Evolutionary conservation across 2,113 vertebrate species (phyloP).

Genomic region (Phrynosoma platyrhinos): DNA sequence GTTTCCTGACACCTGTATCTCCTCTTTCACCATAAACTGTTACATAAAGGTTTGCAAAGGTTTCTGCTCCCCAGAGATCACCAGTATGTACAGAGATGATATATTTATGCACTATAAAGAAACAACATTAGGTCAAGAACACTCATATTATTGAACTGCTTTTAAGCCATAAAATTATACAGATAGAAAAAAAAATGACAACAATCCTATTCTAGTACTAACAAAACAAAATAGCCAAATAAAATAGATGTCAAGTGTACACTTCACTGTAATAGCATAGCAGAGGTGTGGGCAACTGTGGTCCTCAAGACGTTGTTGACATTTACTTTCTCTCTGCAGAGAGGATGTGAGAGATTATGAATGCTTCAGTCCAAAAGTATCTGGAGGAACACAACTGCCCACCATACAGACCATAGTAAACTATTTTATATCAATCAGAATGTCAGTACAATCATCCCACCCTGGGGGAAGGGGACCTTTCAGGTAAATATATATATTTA

Average conservation of each 20-base stretch:
- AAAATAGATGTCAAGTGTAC: not conserved
- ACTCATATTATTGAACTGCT: not conserved
- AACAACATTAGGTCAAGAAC: constrained; percentile 6
- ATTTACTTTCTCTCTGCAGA: no score
- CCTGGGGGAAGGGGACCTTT: not conserved
- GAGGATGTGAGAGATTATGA: not conserved
- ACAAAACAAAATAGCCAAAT: not conserved
- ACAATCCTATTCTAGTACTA: not conserved
- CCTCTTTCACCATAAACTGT: constrained; percentile 70
- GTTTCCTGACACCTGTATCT: constrained; percentile 69
- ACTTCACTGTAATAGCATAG: no score
- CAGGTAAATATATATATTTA: not conserved
- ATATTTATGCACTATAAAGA: constrained; percentile 64
- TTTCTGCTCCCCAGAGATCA: constrained; percentile 69
- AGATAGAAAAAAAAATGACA: not conserved
- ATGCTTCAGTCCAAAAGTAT: not conserved
- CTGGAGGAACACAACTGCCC: no score
- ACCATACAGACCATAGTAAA: not conserved
- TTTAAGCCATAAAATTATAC: not conserved
- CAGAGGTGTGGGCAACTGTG: no score
- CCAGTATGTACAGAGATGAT: constrained; percentile 69
- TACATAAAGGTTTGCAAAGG: constrained; percentile 71
- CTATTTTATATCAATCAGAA: not conserved
- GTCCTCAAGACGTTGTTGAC: no score
- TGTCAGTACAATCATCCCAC: not conserved